Conservation (phyloP, 2,888 invertebrate genomes). For the Drepana falcataria region DNA sequence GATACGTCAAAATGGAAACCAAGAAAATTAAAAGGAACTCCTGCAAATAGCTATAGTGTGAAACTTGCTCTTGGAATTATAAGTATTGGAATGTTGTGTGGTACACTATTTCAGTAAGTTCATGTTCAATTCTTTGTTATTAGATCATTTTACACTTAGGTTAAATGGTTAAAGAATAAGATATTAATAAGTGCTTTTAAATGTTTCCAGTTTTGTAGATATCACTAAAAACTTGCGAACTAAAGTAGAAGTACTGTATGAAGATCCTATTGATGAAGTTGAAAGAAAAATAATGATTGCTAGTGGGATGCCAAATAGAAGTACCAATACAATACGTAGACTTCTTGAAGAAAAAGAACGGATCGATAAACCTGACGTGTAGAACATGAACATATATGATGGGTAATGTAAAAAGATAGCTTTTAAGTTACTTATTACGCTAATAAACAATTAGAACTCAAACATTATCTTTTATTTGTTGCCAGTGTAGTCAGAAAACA, state of each 20-base stretch:
- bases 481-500: constrained; percentile 26
- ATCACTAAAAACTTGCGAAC: constrained; percentile 43
- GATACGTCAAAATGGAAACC: constrained; percentile 82
- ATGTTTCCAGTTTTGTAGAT: constrained; percentile 42
- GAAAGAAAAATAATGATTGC: constrained; percentile 62
- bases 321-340: constrained; percentile 38
- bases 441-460: constrained; percentile 16
- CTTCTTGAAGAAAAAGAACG: constrained; percentile 39
- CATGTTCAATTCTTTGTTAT: constrained; percentile 1
- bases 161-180: too few species aligned
- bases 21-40: constrained; percentile 82
- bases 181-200: constrained; percentile 7
- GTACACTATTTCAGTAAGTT: constrained; percentile 73
- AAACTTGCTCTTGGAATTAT: constrained; percentile 68
- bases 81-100: constrained; percentile 54
- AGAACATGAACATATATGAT: constrained; percentile 41
- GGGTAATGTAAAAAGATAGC: constrained; percentile 28
- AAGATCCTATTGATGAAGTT: constrained; percentile 63
- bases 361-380: constrained; percentile 49
- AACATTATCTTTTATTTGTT: constrained; percentile 48
- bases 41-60: constrained; percentile 78
- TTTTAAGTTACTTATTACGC: constrained; percentile 14
- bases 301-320: constrained; percentile 43
- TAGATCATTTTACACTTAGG: constrained; percentile 12
- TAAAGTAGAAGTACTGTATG: constrained; percentile 43